Conservation (phyloP, 2,113 vertebrate genomes). For the Petrocephalus zakoni region DNA sequence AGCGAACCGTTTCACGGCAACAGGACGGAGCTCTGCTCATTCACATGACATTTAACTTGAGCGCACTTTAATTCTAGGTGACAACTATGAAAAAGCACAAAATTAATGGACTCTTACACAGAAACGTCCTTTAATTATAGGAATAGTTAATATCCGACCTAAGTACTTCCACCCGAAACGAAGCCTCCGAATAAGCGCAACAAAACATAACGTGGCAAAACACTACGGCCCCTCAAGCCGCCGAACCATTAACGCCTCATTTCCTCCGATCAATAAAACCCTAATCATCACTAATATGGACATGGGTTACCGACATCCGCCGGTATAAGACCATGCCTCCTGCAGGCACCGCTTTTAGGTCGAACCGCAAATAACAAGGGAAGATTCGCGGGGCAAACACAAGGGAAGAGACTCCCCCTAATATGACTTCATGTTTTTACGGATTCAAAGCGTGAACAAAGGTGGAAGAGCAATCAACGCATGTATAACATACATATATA, state of each 20-base stretch:
- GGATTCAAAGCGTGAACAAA: neutral
- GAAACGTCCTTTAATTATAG: neutral
- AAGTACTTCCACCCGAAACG: neutral
- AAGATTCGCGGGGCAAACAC: neutral
- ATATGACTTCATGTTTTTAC: neutral
- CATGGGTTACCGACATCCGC: neutral
- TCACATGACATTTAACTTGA: conserved; percentile 13
- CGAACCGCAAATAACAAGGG: neutral
- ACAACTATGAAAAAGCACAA: neutral
- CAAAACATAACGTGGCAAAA: neutral
- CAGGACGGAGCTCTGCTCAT: conserved; percentile 33
- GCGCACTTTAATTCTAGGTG: neutral
- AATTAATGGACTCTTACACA: neutral
- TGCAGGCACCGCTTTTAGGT: neutral
- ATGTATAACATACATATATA: too few relatives aligned
- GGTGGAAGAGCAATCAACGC: neutral
- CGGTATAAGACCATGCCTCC: neutral
- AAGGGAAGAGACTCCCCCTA: neutral
- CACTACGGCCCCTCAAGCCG: neutral
- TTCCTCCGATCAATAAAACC: neutral
- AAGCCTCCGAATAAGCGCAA: neutral
- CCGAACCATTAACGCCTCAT: neutral
- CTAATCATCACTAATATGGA: neutral
- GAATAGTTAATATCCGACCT: neutral
- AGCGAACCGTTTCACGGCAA: conserved; percentile 48